Base-by-base conservation (phyloP, 1,140 invertebrate species). In the Plectus sambesii region DNA sequence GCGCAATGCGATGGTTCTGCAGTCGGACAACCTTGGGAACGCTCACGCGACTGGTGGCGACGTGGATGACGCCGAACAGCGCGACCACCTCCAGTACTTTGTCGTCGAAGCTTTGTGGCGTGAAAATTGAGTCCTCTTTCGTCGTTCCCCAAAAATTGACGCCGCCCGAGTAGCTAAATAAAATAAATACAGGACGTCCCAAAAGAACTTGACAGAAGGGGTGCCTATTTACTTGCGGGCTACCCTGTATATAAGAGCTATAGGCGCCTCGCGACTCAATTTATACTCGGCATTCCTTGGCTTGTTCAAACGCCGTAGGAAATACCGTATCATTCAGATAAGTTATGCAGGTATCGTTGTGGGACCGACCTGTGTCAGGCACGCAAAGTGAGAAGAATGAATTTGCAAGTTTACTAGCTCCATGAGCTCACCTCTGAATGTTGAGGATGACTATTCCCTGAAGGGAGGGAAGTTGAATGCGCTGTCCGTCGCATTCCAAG, bases 111-210 rank as follows among this genome's bases (percentile, higher is more conserved):
- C 83, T 84, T 1, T 85, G 86, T 1, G 83, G 80, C 9, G 87
- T 70, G 63, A 89, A 90, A 12, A 84, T 75, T 56, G 87, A 85
- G 58, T 86, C 85, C 60, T 83, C 83, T 68, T 87, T 85, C 4
- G 80, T 82, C 2, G 84, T 84, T 49, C 88, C 89, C 90, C 90
- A 96, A 69, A 96, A 96, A 71, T 94, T 94, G n/a, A 87, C 89
- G 26, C 90, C 90, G 5, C 90, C 90, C 82, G 90, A 89, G 70
- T 93, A 96, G 66, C 87, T 84, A 63, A 8, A 67, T 72, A 63
- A 49, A 46, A 15, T n/a, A 47, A 48, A 24, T 42, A 30, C 43
- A 22, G 26, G 46, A 49, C 39, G 37, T 44, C 47, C 42, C 2
- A 30, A 17, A 15, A 44, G n/a, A n/a, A n/a, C n/a, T n/a, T n/a